phyloP scores from a whole-genome alignment of 2,888 invertebrate species.

The Agrochola macilenta region DNA sequence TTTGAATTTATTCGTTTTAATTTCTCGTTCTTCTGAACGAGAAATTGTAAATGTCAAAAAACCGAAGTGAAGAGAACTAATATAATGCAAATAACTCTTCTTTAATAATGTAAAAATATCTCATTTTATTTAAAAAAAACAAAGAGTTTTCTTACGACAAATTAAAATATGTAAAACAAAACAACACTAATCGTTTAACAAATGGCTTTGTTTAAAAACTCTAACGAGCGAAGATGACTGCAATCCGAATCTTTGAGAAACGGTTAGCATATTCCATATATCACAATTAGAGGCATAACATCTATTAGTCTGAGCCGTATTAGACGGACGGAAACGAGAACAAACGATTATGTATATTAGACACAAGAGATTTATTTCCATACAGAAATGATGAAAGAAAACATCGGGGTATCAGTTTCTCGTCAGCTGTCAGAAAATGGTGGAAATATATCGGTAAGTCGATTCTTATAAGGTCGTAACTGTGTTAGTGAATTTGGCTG shows the following conservation, averaged over 20 bases:
- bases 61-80: no score
- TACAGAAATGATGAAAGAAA: slow-evolving; percentile 47
- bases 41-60: not conserved
- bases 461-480: not conserved
- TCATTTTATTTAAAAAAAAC: not conserved
- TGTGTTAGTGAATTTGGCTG: not conserved
- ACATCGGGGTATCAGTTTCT: slow-evolving; percentile 29
- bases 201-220: slow-evolving; percentile 36
- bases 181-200: slow-evolving; percentile 48
- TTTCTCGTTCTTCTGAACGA: no score
- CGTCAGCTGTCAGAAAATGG: slow-evolving; percentile 3
- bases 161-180: not conserved
- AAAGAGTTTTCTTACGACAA: not conserved
- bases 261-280: slow-evolving; percentile 55
- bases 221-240: slow-evolving; percentile 37
- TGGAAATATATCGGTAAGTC: slow-evolving; percentile 5
- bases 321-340: slow-evolving; percentile 62
- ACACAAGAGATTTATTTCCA: slow-evolving; percentile 53
- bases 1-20: not conserved
- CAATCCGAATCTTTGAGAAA: slow-evolving; percentile 44
- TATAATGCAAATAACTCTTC: not conserved
- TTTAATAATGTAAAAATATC: not conserved
- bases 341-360: slow-evolving; percentile 63
- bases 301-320: slow-evolving; percentile 57
- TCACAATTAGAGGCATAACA: slow-evolving; percentile 62